These are phyloP conservation scores for Manis crassicaudata DNA, from an alignment of 2,797 vertebrate genomes.

Conservation along the genomic window DNA sequence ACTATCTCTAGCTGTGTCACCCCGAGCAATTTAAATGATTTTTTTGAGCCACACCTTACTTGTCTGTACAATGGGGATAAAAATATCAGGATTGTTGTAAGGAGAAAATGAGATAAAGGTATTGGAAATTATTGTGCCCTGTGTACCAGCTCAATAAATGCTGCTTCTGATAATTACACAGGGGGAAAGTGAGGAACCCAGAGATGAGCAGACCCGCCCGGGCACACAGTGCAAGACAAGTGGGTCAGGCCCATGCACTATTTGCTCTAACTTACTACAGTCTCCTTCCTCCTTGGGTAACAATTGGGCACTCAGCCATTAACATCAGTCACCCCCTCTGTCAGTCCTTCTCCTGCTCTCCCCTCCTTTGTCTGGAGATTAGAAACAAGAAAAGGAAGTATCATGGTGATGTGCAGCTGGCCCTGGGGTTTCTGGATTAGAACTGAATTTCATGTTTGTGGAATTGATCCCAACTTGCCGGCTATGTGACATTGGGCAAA, in stretches of 20 bases:
- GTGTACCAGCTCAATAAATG: neutral
- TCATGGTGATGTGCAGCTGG: neutral
- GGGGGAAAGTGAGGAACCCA: neutral
- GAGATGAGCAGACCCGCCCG: neutral
- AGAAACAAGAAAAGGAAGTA: constrained; percentile 5
- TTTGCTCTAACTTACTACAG: neutral
- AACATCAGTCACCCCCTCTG: neutral
- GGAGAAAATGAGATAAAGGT: neutral
- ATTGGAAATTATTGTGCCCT: neutral
- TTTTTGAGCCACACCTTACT: neutral
- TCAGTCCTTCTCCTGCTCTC: neutral
- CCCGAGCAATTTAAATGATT: neutral
- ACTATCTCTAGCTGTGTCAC: neutral
- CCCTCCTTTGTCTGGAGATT: constrained; percentile 40
- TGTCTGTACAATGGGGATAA: neutral
- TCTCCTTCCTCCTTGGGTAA: neutral
- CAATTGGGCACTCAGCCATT: neutral
- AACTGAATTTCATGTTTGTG: constrained; percentile 43
- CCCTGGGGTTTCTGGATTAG: constrained; percentile 12
- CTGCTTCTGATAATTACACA: neutral
- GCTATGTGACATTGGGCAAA: neutral
- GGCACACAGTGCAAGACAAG: neutral
- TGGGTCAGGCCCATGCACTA: neutral
- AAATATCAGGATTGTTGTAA: neutral
- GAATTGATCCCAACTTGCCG: constrained; percentile 18